These are phyloP conservation scores for Andrena praecox DNA, from an alignment of 2,888 invertebrate genomes.

Conservation along the genomic window DNA sequence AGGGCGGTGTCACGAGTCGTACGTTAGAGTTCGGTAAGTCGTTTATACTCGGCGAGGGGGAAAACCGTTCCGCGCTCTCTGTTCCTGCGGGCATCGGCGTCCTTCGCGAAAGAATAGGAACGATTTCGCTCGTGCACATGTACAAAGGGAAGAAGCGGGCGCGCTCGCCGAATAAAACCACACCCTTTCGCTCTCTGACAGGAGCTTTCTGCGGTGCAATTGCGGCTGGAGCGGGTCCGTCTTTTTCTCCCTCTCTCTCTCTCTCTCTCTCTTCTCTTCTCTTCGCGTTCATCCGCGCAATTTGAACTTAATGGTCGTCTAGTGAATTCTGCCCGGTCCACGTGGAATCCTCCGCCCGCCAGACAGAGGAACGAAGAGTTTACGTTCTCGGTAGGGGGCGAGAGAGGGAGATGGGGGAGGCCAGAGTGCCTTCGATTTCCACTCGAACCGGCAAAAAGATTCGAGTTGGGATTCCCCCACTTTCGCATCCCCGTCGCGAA, in stretches of 20 bases:
- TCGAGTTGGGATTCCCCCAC: constrained; percentile 39
- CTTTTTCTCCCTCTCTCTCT: neutral
- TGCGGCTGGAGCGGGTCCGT: constrained; percentile 39
- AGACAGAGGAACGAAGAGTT: constrained; percentile 27
- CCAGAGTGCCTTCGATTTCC: constrained; percentile 37
- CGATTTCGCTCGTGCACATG: constrained; percentile 63
- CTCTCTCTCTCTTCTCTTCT: constrained; percentile 32
- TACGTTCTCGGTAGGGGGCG: constrained; percentile 3
- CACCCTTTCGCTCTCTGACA: constrained; percentile 55
- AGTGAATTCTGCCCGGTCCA: constrained; percentile 53
- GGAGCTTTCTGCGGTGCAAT: constrained; percentile 65
- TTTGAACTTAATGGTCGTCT: constrained; percentile 69
- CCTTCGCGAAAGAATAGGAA: constrained; percentile 65
- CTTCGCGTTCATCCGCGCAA: constrained; percentile 59
- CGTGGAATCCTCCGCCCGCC: constrained; percentile 2
- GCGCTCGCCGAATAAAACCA: constrained; percentile 59
- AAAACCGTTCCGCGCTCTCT: constrained; percentile 54
- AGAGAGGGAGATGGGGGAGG: neutral
- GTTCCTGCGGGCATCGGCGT: constrained; percentile 61
- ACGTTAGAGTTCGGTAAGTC: constrained; percentile 72
- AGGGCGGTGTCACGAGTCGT: constrained; percentile 63
- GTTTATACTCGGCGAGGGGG: constrained; percentile 65
- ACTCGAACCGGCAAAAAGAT: constrained; percentile 13
- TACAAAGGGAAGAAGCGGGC: constrained; percentile 51
- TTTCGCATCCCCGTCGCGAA: constrained; percentile 62